Percentiles rank a stretch among this genome's conserved stretches.
These are phyloP conservation scores for Chaetoderma sp. DNA, from an alignment of 2,888 invertebrate species.

Conservation along the genomic window DNA sequence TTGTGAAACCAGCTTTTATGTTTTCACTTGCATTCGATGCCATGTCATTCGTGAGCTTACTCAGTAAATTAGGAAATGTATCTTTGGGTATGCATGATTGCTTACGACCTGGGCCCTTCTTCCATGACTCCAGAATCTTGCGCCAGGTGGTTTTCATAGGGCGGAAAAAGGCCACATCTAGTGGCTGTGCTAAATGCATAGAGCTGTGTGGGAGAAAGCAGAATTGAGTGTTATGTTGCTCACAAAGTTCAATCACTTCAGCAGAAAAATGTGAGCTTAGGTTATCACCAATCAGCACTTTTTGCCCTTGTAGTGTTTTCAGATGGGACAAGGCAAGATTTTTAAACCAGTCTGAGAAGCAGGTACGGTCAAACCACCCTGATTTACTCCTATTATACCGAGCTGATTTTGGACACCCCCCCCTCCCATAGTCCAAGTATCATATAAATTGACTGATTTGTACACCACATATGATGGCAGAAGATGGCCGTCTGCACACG, in stretches of 20 bases:
- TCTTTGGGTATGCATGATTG: not conserved
- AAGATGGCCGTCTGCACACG: slow-evolving; percentile 60
- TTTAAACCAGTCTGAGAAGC: slow-evolving; percentile 55
- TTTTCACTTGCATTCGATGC: not conserved
- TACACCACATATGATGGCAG: slow-evolving; percentile 69
- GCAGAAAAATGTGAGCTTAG: slow-evolving; percentile 42
- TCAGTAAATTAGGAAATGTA: not conserved
- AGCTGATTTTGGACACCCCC: slow-evolving; percentile 60
- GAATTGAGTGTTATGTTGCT: slow-evolving; percentile 61
- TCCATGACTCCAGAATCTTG: slow-evolving; percentile 10
- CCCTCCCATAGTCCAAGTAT: slow-evolving; percentile 67
- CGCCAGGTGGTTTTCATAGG: slow-evolving; percentile 28
- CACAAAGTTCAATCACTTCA: slow-evolving; percentile 55
- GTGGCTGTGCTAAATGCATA: slow-evolving; percentile 36
- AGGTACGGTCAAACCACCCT: slow-evolving; percentile 59
- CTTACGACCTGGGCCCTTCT: not conserved
- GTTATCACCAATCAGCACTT: slow-evolving; percentile 67
- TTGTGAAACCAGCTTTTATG: not conserved
- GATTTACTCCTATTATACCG: slow-evolving; percentile 64
- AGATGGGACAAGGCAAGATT: slow-evolving; percentile 47
- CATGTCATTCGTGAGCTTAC: not conserved
- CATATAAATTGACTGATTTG: slow-evolving; percentile 65
- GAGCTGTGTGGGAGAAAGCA: slow-evolving; percentile 34
- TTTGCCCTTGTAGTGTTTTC: slow-evolving; percentile 45
- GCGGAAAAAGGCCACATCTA: slow-evolving; percentile 30